Conservation (phyloP, 2,888 invertebrate genomes). For the Blastobasis lacticolella region DNA sequence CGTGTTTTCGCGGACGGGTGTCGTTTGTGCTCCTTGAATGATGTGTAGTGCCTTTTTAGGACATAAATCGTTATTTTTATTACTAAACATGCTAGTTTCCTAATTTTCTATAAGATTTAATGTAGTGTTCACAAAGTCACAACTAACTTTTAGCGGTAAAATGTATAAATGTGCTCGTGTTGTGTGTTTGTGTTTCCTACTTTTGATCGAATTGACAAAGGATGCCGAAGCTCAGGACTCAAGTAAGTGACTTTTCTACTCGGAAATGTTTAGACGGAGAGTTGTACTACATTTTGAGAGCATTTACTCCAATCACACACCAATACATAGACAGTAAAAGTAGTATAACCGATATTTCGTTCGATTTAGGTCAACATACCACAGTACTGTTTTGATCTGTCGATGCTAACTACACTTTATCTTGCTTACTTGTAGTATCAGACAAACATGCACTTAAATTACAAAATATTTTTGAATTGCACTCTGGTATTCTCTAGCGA, state of each 20-base stretch:
- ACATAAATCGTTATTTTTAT: conserved; percentile 21
- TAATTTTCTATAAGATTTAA: conserved; percentile 6
- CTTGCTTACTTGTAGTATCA: too few species aligned
- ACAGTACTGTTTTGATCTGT: too few species aligned
- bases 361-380: too few species aligned
- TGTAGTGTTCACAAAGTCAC: conserved; percentile 4
- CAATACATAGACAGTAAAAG: too few species aligned
- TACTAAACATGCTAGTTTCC: conserved; percentile 12
- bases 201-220: conserved; percentile 58
- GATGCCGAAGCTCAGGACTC: conserved; percentile 46
- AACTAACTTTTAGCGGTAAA: background rate
- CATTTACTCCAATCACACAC: too few species aligned
- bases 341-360: too few species aligned
- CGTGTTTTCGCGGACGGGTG: background rate
- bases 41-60: conserved; percentile 36
- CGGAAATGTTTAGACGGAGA: too few species aligned
- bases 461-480: too few species aligned
- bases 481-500: too few species aligned
- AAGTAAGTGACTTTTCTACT: conserved; percentile 37
- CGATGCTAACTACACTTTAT: too few species aligned
- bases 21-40: conserved; percentile 13
- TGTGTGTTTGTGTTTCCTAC: conserved; percentile 35
- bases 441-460: too few species aligned
- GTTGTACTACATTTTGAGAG: too few species aligned
- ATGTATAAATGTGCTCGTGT: conserved; percentile 1